Conservation (phyloP, 2,888 invertebrate genomes). For the Celastrina argiolus region DNA sequence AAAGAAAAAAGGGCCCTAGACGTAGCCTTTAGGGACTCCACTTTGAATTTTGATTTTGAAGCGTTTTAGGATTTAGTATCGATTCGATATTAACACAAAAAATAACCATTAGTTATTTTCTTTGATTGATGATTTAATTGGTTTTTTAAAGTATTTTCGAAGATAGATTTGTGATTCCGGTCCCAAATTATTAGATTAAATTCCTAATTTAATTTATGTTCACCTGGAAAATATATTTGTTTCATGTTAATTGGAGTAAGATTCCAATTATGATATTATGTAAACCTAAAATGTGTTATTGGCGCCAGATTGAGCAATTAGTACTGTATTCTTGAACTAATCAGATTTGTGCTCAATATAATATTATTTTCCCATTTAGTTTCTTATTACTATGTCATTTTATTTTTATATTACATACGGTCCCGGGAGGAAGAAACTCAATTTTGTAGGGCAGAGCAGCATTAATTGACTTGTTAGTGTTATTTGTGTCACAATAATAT, state of each 20-base stretch:
- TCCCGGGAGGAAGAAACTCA: constrained; percentile 58
- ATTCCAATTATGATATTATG: no score
- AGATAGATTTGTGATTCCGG: not conserved
- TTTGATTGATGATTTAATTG: no score
- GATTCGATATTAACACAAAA: no score
- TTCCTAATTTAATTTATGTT: not conserved
- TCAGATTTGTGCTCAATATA: constrained; percentile 4
- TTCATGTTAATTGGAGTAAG: no score
- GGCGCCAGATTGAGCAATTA: not conserved
- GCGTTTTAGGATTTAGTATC: not conserved
- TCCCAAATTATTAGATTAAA: not conserved
- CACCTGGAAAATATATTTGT: not conserved
- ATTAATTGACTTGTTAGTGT: constrained; percentile 20
- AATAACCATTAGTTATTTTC: no score
- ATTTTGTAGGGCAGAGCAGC: constrained; percentile 35
- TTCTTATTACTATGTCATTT: constrained; percentile 73
- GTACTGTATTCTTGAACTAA: not conserved
- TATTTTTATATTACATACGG: constrained; percentile 62
- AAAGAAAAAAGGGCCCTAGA: not conserved
- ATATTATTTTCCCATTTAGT: constrained; percentile 65
- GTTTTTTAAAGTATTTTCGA: no score
- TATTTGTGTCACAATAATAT: constrained; percentile 15
- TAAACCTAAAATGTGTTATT: not conserved
- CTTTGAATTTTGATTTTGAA: not conserved
- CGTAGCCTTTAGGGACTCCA: not conserved